phyloP scores from a whole-genome alignment of 2,113 vertebrate genomes.

The Anarhynchus alexandrinus region DNA sequence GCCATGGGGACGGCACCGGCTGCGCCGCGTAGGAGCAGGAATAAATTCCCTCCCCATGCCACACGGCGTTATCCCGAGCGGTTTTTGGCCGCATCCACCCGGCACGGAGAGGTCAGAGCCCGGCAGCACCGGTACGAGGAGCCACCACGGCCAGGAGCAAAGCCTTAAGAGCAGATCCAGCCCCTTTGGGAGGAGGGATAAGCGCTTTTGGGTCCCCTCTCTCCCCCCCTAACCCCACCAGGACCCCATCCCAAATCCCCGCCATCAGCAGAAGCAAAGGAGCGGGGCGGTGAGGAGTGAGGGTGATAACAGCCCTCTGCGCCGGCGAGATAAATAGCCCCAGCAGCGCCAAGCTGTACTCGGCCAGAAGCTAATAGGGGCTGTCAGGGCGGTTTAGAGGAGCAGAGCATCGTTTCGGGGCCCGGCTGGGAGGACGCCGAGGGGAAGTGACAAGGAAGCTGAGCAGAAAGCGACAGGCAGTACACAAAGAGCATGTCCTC shows the following conservation, averaged over 20 bases:
- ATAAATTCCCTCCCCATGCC: not conserved
- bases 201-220: not conserved
- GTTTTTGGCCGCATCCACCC: not conserved
- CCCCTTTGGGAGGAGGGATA: not conserved
- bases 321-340: slow-evolving; percentile 71
- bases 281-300: not conserved
- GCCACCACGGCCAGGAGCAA: rapidly evolving
- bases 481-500: slow-evolving; percentile 74
- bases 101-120: not conserved
- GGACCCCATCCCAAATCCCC: slow-evolving; percentile 16
- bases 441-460: slow-evolving; percentile 69
- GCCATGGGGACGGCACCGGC: not conserved
- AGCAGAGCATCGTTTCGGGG: slow-evolving; percentile 45
- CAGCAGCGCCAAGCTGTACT: slow-evolving; percentile 42
- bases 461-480: slow-evolving; percentile 65
- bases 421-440: slow-evolving; percentile 27
- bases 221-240: not conserved
- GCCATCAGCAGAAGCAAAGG: slow-evolving; percentile 23
- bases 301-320: slow-evolving; percentile 58
- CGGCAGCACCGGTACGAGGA: not conserved
- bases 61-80: not conserved
- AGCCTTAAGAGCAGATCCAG: not conserved
- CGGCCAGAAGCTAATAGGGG: slow-evolving; percentile 43
- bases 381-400: slow-evolving; percentile 56
- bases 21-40: not conserved